These are phyloP conservation scores for Anarhynchus alexandrinus DNA, from an alignment of 2,113 vertebrate species.

Conservation along the genomic window DNA sequence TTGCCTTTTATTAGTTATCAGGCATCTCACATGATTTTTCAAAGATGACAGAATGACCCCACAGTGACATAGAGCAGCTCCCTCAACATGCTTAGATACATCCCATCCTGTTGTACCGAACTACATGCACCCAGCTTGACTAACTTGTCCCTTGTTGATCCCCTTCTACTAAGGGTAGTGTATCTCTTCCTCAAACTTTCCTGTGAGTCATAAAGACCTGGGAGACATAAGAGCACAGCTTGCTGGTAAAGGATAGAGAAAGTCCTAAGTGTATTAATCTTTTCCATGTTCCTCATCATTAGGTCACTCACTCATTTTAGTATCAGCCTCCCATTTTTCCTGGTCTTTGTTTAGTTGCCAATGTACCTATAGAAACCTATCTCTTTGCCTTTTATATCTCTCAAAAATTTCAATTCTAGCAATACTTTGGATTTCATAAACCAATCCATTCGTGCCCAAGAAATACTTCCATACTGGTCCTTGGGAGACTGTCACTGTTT, in stretches of 20 bases:
- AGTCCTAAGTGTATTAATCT: accelerated
- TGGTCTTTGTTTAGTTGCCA: not conserved
- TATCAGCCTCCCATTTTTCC: not conserved
- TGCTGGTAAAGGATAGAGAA: not conserved
- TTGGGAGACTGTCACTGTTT: not conserved
- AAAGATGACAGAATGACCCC: not conserved
- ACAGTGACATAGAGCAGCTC: not conserved
- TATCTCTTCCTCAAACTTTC: not conserved
- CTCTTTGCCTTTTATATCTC: not conserved
- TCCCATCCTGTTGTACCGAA: not conserved
- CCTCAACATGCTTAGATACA: not conserved
- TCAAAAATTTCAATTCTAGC: not conserved
- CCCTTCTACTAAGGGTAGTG: accelerated
- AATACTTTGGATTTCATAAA: not conserved
- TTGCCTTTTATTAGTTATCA: not conserved
- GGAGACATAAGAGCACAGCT: not conserved
- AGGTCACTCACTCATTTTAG: accelerated
- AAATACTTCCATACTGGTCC: not conserved
- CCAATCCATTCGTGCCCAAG: accelerated
- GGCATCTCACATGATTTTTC: not conserved
- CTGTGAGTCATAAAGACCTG: not conserved
- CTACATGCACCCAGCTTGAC: not conserved
- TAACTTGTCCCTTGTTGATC: not conserved
- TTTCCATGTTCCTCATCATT: not conserved
- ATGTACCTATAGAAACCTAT: not conserved